Percentiles rank a stretch among this genome's conserved stretches.
phyloP scores from a whole-genome alignment of 30 jellyfish, hydroid and myxozoan genomes.

The Nemopilema nomurai region DNA sequence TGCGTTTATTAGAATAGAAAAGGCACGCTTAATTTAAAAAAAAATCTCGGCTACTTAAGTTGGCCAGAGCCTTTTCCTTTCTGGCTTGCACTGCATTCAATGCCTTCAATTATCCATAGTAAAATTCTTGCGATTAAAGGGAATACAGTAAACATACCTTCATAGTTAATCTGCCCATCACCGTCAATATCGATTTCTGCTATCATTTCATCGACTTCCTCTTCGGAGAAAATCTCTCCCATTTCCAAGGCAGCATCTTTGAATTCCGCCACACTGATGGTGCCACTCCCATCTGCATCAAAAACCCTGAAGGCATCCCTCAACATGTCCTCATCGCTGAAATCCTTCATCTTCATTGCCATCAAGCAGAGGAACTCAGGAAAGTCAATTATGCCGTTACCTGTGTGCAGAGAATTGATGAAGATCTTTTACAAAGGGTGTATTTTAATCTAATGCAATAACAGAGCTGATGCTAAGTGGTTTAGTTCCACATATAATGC shows the following conservation, averaged over 20 bases:
- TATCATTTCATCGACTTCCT: constrained; percentile 84
- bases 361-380: constrained; percentile 77
- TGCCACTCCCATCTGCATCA: constrained; percentile 88
- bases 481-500: too few species aligned
- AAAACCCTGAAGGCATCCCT: constrained; percentile 83
- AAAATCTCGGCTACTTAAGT: too few species aligned
- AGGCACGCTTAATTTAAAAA: too few species aligned
- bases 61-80: too few species aligned
- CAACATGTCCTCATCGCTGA: constrained; percentile 67
- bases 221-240: constrained; percentile 85
- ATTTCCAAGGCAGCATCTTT: constrained; percentile 73
- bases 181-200: constrained; percentile 85
- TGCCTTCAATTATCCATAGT: too few species aligned
- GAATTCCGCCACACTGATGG: constrained; percentile 76
- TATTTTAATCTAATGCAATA: too few species aligned
- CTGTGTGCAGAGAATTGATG: neutral
- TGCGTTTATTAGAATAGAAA: neutral
- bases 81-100: too few species aligned
- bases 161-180: constrained; percentile 80
- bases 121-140: neutral
- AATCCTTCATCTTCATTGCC: constrained; percentile 78
- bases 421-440: too few species aligned
- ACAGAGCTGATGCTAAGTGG: too few species aligned
- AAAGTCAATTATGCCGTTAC: constrained; percentile 77
- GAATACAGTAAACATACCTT: constrained; percentile 30